A percentile compares a stretch with the other conserved stretches of the same genome.
Conservation (phyloP, 2,888 invertebrate species). For the Plebejus melissa region DNA sequence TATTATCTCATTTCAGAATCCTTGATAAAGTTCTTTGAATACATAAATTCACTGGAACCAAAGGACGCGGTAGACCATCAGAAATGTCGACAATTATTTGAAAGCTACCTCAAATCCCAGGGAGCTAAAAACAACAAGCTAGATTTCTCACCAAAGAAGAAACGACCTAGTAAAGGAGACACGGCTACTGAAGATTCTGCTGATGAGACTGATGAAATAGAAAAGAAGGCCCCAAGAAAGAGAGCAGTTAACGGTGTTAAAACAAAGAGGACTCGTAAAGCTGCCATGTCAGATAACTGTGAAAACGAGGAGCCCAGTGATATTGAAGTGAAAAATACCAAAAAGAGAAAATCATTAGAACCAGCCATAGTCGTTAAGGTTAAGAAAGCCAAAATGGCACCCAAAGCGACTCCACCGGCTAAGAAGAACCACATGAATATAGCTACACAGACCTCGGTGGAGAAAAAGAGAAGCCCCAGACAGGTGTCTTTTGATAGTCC, state of each 20-base stretch:
- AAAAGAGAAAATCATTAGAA: conserved; percentile 60
- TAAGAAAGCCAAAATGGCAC: conserved; percentile 56
- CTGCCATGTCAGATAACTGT: conserved; percentile 41
- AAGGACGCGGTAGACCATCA: conserved; percentile 86
- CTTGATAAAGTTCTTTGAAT: conserved; percentile 82
- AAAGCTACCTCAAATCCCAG: conserved; percentile 80
- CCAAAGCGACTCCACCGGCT: conserved; percentile 61
- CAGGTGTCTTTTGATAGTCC: conserved; percentile 68
- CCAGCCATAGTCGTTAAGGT: conserved; percentile 52
- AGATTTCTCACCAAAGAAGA: conserved; percentile 68
- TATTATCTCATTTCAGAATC: conserved; percentile 69
- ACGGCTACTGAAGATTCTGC: conserved; percentile 36
- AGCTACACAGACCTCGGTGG: conserved; percentile 65
- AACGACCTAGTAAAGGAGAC: conserved; percentile 39
- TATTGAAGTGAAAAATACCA: conserved; percentile 40
- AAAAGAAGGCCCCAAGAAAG: conserved; percentile 30
- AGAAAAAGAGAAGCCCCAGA: conserved; percentile 51
- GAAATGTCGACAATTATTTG: conserved; percentile 83
- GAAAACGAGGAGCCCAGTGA: conserved; percentile 53
- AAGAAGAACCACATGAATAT: conserved; percentile 62
- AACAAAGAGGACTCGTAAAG: conserved; percentile 40
- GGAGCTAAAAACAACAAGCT: conserved; percentile 80
- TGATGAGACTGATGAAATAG: conserved; percentile 34
- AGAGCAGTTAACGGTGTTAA: conserved; percentile 37
- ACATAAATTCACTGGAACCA: conserved; percentile 83